A percentile compares a stretch with the other conserved stretches of the same genome.
phyloP scores from a whole-genome alignment of 64 coral and sea anemone genomes.

The Montipora sp. region DNA sequence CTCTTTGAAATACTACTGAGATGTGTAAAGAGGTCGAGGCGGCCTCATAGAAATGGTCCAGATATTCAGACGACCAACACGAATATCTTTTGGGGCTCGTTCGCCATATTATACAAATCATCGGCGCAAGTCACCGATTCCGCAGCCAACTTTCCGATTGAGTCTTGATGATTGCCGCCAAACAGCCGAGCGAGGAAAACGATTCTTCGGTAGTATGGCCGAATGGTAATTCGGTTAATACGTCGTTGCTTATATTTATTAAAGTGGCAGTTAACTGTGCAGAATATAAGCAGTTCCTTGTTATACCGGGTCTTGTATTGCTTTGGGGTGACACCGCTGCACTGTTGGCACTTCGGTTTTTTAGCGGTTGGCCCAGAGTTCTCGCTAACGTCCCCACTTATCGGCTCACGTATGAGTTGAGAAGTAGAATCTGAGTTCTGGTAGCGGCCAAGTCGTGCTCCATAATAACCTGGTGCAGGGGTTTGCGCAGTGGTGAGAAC shows the following conservation, averaged over 20 bases:
- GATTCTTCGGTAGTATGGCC: conserved; percentile 27
- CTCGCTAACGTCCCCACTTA: conserved; percentile 29
- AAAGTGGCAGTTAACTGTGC: conserved; percentile 17
- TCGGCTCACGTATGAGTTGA: conserved; percentile 18
- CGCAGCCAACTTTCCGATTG: conserved; percentile 6
- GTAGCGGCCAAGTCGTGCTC: conserved; percentile 24
- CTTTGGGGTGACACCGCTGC: conserved; percentile 36
- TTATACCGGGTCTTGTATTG: conserved; percentile 29
- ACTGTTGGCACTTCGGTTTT: conserved; percentile 23
- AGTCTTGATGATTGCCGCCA: not conserved
- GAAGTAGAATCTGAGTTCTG: conserved; percentile 52
- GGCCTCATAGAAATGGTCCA: not conserved
- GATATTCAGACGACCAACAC: conserved; percentile 40
- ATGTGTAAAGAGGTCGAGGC: not conserved
- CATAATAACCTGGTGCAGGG: not conserved
- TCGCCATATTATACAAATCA: conserved; percentile 29
- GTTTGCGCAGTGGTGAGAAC: too few species aligned
- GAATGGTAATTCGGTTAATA: conserved; percentile 28
- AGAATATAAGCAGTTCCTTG: conserved; percentile 18
- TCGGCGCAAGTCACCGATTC: conserved; percentile 14
- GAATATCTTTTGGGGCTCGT: conserved; percentile 20
- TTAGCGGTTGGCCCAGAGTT: conserved; percentile 22
- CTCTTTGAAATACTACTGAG: too few species aligned
- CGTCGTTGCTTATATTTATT: conserved; percentile 2
- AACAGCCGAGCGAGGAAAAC: not conserved